phyloP scores from a whole-genome alignment of 1,140 invertebrate genomes.

The Agrilus planipennis region DNA sequence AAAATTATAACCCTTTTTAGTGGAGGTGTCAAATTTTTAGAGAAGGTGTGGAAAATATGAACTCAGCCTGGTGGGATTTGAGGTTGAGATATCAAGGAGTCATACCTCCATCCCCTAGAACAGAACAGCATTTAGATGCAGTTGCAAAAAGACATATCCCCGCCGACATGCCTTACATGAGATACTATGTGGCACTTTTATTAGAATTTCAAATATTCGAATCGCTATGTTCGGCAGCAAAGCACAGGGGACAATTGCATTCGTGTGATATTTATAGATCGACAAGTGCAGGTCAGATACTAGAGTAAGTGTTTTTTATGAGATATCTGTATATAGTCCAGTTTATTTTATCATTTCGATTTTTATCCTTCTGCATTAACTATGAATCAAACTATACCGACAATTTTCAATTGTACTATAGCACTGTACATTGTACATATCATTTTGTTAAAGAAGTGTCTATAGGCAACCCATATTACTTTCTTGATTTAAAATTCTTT shows the following conservation, averaged over 20 bases:
- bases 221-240: constrained; percentile 59
- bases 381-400: no score
- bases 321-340: no score
- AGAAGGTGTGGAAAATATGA: constrained; percentile 62
- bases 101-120: constrained; percentile 53
- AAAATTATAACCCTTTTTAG: no score
- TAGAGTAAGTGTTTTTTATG: no score
- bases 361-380: no score
- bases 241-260: constrained; percentile 62
- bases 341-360: no score
- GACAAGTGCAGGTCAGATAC: constrained; percentile 54
- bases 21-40: constrained; percentile 69
- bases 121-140: constrained; percentile 67
- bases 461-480: no score
- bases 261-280: constrained; percentile 72
- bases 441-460: no score
- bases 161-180: constrained; percentile 61
- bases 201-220: constrained; percentile 83
- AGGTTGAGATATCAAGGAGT: constrained; percentile 59
- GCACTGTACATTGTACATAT: no score
- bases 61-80: constrained; percentile 69
- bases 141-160: constrained; percentile 70
- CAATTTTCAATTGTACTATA: no score
- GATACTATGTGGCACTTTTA: constrained; percentile 74
- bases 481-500: no score